phyloP scores from a whole-genome alignment of 2,888 invertebrate species.

The Silvanus unidentatus region DNA sequence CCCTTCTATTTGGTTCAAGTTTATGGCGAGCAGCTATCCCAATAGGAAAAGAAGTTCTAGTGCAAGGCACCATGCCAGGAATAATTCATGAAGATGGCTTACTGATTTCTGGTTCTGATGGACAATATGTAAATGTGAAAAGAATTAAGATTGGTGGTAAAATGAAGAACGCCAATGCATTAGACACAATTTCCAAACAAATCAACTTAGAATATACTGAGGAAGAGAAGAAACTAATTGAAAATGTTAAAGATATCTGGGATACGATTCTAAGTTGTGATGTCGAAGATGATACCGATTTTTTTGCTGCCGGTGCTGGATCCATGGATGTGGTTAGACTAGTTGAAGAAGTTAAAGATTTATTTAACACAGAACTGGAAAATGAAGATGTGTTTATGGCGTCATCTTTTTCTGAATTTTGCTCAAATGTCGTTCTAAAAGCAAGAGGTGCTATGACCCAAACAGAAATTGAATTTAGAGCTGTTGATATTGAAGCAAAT shows the following conservation, averaged over 20 bases:
- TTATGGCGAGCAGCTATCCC: constrained; percentile 58
- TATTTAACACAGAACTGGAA: constrained; percentile 67
- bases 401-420: constrained; percentile 80
- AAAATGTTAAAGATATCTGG: constrained; percentile 69
- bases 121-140: constrained; percentile 57
- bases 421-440: constrained; percentile 58
- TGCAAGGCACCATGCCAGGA: constrained; percentile 60
- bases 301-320: constrained; percentile 92
- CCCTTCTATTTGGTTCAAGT: constrained; percentile 74
- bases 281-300: constrained; percentile 76
- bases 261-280: constrained; percentile 73
- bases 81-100: constrained; percentile 76
- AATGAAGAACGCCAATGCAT: constrained; percentile 76
- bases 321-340: constrained; percentile 94
- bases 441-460: constrained; percentile 57
- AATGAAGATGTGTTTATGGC: constrained; percentile 93
- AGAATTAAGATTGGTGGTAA: constrained; percentile 44
- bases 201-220: constrained; percentile 59
- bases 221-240: constrained; percentile 66
- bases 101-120: constrained; percentile 75
- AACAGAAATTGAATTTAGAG: constrained; percentile 61
- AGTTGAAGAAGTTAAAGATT: constrained; percentile 87
- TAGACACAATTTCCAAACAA: constrained; percentile 59
- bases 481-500: constrained; percentile 72
- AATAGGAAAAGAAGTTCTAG: constrained; percentile 53